A percentile compares a stretch with the other conserved stretches of the same genome.
These are phyloP conservation scores for Bubo blakistoni DNA, from an alignment of 2,113 vertebrate species.

Conservation along the genomic window DNA sequence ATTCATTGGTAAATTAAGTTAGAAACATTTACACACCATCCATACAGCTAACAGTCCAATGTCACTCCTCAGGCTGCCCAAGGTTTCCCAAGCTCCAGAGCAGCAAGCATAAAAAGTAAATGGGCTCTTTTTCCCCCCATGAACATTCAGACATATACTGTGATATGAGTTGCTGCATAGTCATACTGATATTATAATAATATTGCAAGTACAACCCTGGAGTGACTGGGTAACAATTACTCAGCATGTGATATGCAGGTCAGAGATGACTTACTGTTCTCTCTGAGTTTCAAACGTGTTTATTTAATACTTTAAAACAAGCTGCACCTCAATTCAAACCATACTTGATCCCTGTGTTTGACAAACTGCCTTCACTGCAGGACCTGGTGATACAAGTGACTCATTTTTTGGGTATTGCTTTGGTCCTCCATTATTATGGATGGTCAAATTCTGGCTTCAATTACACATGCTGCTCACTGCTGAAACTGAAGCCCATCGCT, in stretches of 20 bases:
- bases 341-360: neutral
- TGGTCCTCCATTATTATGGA: neutral
- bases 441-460: neutral
- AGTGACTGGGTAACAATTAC: neutral
- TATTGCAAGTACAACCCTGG: neutral
- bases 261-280: neutral
- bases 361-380: neutral
- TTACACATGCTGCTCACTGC: neutral
- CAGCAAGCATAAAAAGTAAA: constrained; percentile 29
- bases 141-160: neutral
- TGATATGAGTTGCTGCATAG: neutral
- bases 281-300: neutral
- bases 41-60: neutral
- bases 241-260: neutral
- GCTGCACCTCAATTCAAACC: neutral
- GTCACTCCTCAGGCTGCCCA: constrained; percentile 20
- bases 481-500: fast-evolving
- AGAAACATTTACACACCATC: neutral
- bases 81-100: neutral
- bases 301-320: neutral
- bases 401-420: neutral
- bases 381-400: neutral
- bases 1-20: constrained; percentile 58
- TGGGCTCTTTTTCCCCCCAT: neutral
- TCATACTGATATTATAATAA: neutral